A percentile compares a stretch with the other conserved stretches of the same genome.
These are phyloP conservation scores for Drosophila paulistorum DNA, from an alignment of 1,140 invertebrate genomes.

Conservation along the genomic window DNA sequence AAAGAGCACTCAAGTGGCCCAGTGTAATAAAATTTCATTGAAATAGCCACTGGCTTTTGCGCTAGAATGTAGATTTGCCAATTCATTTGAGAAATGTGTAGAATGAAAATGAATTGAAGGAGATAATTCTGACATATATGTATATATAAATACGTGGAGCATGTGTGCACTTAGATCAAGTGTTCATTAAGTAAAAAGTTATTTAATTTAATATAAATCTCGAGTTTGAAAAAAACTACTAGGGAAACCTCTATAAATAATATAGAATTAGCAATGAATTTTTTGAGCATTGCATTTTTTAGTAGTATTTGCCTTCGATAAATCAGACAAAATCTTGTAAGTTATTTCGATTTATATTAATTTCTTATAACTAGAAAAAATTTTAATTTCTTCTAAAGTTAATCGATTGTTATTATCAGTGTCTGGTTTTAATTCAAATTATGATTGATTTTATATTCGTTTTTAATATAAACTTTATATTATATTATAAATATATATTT, in stretches of 20 bases:
- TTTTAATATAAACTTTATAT: too few relatives aligned
- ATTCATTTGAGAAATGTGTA: slow-evolving; percentile 18
- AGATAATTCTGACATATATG: neutral
- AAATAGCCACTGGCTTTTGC: slow-evolving; percentile 12
- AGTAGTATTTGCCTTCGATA: too few relatives aligned
- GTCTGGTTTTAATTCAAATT: too few relatives aligned
- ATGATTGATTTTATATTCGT: too few relatives aligned
- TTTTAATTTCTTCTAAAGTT: too few relatives aligned
- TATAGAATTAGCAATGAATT: too few relatives aligned
- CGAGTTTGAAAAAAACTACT: neutral
- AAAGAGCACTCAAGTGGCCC: slow-evolving; percentile 16
- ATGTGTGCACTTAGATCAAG: neutral
- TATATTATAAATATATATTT: too few relatives aligned
- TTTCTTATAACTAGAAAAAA: too few relatives aligned
- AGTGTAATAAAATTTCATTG: slow-evolving; percentile 17
- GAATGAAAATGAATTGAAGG: slow-evolving; percentile 13
- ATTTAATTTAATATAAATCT: neutral
- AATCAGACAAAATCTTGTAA: too few relatives aligned
- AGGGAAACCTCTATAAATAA: neutral
- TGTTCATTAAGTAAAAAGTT: neutral
- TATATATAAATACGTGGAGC: neutral
- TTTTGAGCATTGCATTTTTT: too few relatives aligned
- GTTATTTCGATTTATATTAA: too few relatives aligned
- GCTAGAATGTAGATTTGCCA: slow-evolving; percentile 3
- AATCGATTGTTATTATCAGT: too few relatives aligned